Evolutionary conservation across 2,113 vertebrate species (phyloP).

Genomic region (Chionomys nivalis): DNA sequence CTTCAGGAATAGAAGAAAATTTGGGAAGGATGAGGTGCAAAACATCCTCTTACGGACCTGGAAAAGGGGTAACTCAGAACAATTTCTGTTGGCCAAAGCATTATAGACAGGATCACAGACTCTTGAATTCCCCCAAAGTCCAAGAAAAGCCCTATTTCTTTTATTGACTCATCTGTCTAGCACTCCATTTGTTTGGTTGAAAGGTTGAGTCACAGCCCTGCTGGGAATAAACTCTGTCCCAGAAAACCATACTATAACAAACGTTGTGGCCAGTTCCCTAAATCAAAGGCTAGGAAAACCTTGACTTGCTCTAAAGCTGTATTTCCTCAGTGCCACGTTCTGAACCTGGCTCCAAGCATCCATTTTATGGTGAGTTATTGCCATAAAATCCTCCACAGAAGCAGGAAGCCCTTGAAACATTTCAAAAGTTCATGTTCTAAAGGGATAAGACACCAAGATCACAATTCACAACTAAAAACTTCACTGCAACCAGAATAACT

Average conservation of each 20-base stretch:
- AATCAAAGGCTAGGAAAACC: constrained; percentile 51
- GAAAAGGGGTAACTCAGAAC: background rate
- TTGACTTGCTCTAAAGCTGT: constrained; percentile 42
- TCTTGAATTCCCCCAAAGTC: constrained; percentile 8
- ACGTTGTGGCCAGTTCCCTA: background rate
- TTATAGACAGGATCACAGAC: background rate
- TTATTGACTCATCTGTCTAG: constrained; percentile 35
- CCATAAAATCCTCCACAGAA: constrained; percentile 21
- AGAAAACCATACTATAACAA: constrained; percentile 56
- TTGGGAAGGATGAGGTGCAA: background rate
- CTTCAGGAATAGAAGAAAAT: constrained; percentile 39
- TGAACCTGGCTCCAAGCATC: constrained; percentile 47
- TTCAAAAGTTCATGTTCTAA: constrained; percentile 49
- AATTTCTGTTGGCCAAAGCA: constrained; percentile 42
- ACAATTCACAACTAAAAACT: constrained; percentile 50
- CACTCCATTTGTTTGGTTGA: constrained; percentile 34
- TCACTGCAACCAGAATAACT: constrained; percentile 42
- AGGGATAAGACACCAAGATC: constrained; percentile 33
- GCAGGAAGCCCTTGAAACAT: constrained; percentile 18
- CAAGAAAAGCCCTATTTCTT: constrained; percentile 32
- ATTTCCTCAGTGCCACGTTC: constrained; percentile 43
- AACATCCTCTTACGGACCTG: background rate
- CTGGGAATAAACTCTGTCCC: constrained; percentile 56
- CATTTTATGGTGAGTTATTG: constrained; percentile 40
- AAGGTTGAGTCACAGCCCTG: constrained; percentile 54